Conservation (phyloP, 2,113 vertebrate genomes). For the Cercocebus atys region DNA sequence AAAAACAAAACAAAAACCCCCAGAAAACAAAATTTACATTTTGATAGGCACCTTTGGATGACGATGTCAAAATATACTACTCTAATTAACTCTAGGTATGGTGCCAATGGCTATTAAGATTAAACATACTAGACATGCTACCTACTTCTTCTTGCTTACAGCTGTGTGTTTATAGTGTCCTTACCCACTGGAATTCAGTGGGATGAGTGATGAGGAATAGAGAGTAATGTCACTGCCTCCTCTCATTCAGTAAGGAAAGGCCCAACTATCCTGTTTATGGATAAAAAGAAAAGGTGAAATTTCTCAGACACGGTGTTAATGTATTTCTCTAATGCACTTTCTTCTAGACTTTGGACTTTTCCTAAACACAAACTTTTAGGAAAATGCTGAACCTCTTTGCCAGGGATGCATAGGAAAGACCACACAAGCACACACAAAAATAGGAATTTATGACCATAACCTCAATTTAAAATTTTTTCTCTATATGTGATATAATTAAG, state of each 20-base stretch:
- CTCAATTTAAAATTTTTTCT: slow-evolving; percentile 72
- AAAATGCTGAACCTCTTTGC: background rate
- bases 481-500: slow-evolving; percentile 78
- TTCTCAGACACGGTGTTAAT: background rate
- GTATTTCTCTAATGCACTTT: background rate
- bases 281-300: background rate
- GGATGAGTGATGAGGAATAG: background rate
- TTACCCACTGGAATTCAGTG: background rate
- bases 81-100: background rate
- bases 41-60: background rate
- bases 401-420: background rate
- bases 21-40: background rate
- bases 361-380: background rate
- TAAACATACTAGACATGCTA: background rate
- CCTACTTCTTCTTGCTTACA: background rate
- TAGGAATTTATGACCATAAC: slow-evolving; percentile 60
- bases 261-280: background rate
- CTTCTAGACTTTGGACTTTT: background rate
- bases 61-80: background rate
- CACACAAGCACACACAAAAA: slow-evolving; percentile 43
- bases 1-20: background rate
- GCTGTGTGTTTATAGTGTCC: background rate
- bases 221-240: background rate
- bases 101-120: background rate
- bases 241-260: background rate